These are phyloP conservation scores for Gallirallus australis DNA, from an alignment of 2,797 vertebrate genomes.

Conservation along the genomic window DNA sequence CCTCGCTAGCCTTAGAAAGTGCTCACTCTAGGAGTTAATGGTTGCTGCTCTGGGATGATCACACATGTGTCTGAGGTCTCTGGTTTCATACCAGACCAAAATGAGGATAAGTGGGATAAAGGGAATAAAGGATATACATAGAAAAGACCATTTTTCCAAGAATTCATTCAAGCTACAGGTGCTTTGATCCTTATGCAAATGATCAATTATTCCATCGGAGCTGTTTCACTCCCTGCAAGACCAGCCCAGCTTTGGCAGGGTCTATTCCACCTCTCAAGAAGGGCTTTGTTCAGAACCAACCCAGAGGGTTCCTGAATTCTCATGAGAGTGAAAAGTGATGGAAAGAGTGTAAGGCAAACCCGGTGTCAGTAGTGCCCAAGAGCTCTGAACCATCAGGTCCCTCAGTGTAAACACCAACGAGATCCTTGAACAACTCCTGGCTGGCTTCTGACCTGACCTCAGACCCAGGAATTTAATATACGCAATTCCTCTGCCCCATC, in stretches of 20 bases:
- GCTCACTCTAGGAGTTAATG: fast-evolving
- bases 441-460: neutral
- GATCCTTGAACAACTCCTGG: neutral
- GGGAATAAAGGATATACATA: neutral
- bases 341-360: neutral
- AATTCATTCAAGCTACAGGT: neutral
- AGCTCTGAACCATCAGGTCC: neutral
- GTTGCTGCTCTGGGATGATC: neutral
- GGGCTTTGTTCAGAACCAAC: neutral
- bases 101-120: neutral
- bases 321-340: neutral
- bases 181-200: neutral
- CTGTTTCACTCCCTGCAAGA: neutral
- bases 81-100: neutral
- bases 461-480: neutral
- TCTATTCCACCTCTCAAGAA: neutral
- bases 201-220: neutral
- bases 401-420: neutral
- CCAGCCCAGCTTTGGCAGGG: neutral
- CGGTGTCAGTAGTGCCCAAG: fast-evolving
- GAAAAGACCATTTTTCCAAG: neutral
- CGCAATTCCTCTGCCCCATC: neutral
- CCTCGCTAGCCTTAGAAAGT: neutral
- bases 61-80: neutral
- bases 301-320: neutral